Conservation (phyloP, 1,140 invertebrate genomes). For the Matsumurasca onukii region DNA sequence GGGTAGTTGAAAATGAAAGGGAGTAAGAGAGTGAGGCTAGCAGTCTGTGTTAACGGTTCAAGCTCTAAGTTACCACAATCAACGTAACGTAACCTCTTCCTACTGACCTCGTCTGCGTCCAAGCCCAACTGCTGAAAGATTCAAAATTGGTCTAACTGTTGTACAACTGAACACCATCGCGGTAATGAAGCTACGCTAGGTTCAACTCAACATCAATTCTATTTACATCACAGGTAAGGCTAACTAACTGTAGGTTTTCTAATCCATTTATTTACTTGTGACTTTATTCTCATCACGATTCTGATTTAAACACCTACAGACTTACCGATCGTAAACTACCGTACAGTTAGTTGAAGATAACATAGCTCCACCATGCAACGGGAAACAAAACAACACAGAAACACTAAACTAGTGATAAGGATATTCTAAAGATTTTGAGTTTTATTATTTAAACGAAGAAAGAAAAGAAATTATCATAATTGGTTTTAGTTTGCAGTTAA, state of each 20-base stretch:
- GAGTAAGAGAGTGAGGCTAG: not conserved
- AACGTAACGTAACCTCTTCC: not conserved
- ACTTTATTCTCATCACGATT: not conserved
- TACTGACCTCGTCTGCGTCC: slow-evolving; percentile 83
- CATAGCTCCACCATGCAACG: slow-evolving; percentile 40
- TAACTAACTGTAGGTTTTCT: slow-evolving; percentile 21
- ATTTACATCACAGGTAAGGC: slow-evolving; percentile 13
- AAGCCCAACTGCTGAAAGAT: slow-evolving; percentile 77
- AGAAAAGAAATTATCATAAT: no score
- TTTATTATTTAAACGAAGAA: not conserved
- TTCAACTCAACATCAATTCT: slow-evolving; percentile 20
- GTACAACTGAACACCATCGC: slow-evolving; percentile 29
- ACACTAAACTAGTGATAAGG: slow-evolving; percentile 9
- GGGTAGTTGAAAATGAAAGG: not conserved
- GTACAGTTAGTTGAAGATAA: slow-evolving; percentile 38
- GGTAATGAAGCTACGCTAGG: slow-evolving; percentile 39
- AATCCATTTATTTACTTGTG: not conserved
- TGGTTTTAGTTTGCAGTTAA: no score
- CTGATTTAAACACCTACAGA: no score
- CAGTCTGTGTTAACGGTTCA: not conserved
- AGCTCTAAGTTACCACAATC: not conserved
- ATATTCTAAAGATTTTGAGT: not conserved
- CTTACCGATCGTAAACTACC: no score
- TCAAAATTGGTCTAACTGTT: slow-evolving; percentile 30
- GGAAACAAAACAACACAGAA: slow-evolving; percentile 1